Conservation (phyloP, 2,113 vertebrate species). For the Stictonetta naevosa region DNA sequence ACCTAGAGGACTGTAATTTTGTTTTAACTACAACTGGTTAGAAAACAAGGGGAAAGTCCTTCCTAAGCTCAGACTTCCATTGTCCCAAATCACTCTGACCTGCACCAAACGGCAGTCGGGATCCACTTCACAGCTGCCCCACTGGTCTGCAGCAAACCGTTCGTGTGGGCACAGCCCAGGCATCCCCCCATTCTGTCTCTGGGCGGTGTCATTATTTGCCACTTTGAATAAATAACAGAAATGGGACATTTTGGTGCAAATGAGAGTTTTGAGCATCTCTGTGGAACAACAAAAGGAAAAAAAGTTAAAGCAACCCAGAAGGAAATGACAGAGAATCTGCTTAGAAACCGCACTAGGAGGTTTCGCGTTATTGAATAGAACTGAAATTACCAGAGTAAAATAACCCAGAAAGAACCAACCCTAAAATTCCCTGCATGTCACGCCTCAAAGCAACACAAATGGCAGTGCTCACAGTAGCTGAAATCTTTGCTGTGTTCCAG, state of each 20-base stretch:
- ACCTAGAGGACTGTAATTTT: neutral
- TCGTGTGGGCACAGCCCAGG: neutral
- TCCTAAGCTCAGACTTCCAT: neutral
- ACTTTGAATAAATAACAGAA: neutral
- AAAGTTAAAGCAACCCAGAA: neutral
- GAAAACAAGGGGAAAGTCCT: neutral
- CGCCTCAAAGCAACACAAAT: neutral
- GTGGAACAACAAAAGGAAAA: neutral
- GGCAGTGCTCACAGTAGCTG: neutral
- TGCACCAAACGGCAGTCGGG: neutral
- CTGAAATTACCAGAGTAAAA: neutral
- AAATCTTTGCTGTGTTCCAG: neutral
- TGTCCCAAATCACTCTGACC: neutral
- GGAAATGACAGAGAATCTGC: neutral
- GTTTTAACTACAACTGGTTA: neutral
- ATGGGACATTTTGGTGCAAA: neutral
- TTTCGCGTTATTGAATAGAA: neutral
- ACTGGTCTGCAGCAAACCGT: neutral
- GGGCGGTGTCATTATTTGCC: neutral
- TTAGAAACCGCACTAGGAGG: neutral
- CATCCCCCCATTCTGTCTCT: neutral
- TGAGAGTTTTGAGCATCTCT: neutral
- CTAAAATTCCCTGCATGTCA: neutral
- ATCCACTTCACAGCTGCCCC: neutral
- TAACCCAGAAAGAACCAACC: neutral